Percentiles rank a stretch among this genome's conserved stretches.
Conservation (phyloP, 1,140 invertebrate species). For the Heterodera schachtii region DNA sequence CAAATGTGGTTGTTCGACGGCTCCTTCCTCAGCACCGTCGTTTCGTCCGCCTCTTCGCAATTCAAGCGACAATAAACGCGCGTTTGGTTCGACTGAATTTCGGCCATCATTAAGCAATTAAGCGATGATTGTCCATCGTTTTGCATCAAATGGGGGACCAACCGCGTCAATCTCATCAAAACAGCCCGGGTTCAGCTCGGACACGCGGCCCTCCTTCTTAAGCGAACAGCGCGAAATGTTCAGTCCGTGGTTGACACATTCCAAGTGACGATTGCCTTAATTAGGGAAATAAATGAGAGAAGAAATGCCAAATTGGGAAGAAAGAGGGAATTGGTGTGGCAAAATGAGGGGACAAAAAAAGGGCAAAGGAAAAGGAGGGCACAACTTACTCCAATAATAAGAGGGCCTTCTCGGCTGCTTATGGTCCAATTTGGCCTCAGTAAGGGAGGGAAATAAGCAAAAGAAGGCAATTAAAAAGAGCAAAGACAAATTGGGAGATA, state of each 20-base stretch:
- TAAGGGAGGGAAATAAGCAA: background rate
- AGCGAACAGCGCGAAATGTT: slow-evolving; percentile 51
- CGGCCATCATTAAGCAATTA: background rate
- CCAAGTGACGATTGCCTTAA: slow-evolving; percentile 41
- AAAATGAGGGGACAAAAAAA: background rate
- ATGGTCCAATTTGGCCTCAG: background rate
- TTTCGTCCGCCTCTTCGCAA: slow-evolving; percentile 61
- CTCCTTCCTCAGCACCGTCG: slow-evolving; percentile 29
- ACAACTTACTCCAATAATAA: slow-evolving; percentile 38
- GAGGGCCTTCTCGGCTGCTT: slow-evolving; percentile 17
- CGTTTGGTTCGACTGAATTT: slow-evolving; percentile 49
- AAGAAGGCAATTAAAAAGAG: background rate
- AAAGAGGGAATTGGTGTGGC: background rate
- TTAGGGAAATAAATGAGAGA: background rate
- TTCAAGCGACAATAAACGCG: slow-evolving; percentile 58
- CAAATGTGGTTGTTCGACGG: slow-evolving; percentile 52
- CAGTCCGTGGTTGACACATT: slow-evolving; percentile 52
- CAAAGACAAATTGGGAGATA: background rate
- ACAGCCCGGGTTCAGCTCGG: slow-evolving; percentile 55
- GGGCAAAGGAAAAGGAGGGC: background rate
- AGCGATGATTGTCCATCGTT: too few species aligned
- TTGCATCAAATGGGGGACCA: background rate
- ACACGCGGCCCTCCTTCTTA: slow-evolving; percentile 44
- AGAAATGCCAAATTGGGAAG: slow-evolving; percentile 15
- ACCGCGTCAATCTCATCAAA: slow-evolving; percentile 54